A percentile compares a stretch with the other conserved stretches of the same genome.
These are phyloP conservation scores for Prorops nasuta DNA, from an alignment of 1,140 invertebrate genomes.

Conservation along the genomic window DNA sequence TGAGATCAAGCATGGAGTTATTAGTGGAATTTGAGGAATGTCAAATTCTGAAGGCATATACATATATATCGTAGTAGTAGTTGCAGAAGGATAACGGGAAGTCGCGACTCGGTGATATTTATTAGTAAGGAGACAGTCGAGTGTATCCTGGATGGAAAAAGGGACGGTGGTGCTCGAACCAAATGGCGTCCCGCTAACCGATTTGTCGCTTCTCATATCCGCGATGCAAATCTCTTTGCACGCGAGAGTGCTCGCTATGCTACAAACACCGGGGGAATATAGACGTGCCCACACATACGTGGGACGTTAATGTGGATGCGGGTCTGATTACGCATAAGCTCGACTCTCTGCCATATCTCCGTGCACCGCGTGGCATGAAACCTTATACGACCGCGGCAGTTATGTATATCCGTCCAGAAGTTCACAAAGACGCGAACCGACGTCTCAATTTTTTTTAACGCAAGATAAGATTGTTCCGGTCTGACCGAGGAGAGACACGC, in stretches of 20 bases:
- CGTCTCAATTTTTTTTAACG: constrained; percentile 46
- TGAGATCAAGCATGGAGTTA: no score
- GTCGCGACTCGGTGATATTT: no score
- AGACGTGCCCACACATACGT: constrained; percentile 5
- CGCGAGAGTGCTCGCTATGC: neutral
- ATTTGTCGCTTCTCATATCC: constrained; percentile 29
- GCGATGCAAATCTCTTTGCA: constrained; percentile 16
- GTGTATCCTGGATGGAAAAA: constrained; percentile 6
- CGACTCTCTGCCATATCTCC: constrained; percentile 30
- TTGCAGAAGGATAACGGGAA: neutral
- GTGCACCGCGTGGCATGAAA: constrained; percentile 43
- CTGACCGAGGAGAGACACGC: neutral
- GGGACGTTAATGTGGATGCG: constrained; percentile 38
- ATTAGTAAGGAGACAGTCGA: neutral
- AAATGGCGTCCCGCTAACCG: constrained; percentile 13
- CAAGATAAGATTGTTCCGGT: constrained; percentile 44
- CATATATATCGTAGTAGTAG: no score
- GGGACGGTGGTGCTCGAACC: neutral
- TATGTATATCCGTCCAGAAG: constrained; percentile 41
- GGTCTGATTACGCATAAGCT: constrained; percentile 49
- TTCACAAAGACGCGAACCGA: constrained; percentile 43
- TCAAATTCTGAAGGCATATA: neutral
- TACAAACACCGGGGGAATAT: neutral
- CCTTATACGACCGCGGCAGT: constrained; percentile 41
- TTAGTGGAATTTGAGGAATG: no score